A percentile compares a stretch with the other conserved stretches of the same genome.
These are phyloP conservation scores for Branchellion lobata DNA, from an alignment of 2,888 invertebrate species.

Conservation along the genomic window DNA sequence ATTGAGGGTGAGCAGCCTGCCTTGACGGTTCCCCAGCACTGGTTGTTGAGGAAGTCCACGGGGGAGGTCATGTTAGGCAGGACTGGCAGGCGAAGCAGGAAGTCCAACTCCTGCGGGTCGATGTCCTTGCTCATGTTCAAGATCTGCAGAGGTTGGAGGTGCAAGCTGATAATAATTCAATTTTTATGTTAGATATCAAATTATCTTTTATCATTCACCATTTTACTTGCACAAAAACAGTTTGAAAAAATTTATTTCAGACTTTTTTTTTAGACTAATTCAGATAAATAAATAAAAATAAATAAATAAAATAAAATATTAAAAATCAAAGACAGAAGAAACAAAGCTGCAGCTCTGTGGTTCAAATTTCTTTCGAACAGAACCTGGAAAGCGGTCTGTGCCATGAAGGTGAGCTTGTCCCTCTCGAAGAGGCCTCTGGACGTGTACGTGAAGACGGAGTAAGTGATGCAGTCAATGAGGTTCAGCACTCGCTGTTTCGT, in stretches of 20 bases:
- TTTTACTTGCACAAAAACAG: background rate
- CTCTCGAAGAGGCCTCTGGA: conserved; percentile 90
- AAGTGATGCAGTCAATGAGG: conserved; percentile 89
- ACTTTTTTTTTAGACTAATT: background rate
- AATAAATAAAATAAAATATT: conserved; percentile 4
- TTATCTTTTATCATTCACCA: no score
- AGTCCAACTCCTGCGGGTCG: conserved; percentile 80
- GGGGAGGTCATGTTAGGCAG: conserved; percentile 89
- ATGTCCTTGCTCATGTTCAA: conserved; percentile 83
- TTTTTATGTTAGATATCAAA: no score
- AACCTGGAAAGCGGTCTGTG: conserved; percentile 93
- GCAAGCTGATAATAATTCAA: no score
- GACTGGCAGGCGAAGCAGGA: conserved; percentile 85
- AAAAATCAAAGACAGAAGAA: background rate
- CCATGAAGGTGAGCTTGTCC: conserved; percentile 91
- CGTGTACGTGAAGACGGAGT: conserved; percentile 91
- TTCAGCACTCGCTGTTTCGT: conserved; percentile 78
- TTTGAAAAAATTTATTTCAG: background rate
- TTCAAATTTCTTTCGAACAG: conserved; percentile 8
- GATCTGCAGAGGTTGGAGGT: conserved; percentile 67
- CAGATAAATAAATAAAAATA: background rate
- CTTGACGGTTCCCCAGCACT: conserved; percentile 92
- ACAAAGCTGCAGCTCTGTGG: no score
- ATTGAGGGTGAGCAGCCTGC: conserved; percentile 54
- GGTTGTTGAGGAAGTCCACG: conserved; percentile 87